These are phyloP conservation scores for honey bee (Apis mellifera) DNA, from an alignment of 1,140 invertebrate species.

Conservation along the genomic window Amel_HAv3.1 CM009938.2:2153501-2154000, in stretches of 20 bases:
- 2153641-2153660: not conserved
- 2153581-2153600: not conserved
- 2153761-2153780: not conserved
- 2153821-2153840: not conserved
- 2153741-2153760: not conserved
- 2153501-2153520: not conserved
- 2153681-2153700: not conserved
- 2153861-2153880: slow-evolving; percentile 5
- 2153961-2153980: slow-evolving; percentile 19
- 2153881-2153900: not conserved
- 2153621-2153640: not conserved
- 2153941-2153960: slow-evolving; percentile 48
- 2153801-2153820: not conserved
- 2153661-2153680: not conserved
- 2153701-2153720: not conserved
- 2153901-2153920: slow-evolving; percentile 46
- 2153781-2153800: not conserved
- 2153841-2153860: not conserved
- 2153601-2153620: not conserved
- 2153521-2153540: not conserved
- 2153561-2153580: too few relatives aligned
- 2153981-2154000: slow-evolving; percentile 32
- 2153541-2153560: not conserved
- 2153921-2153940: slow-evolving; percentile 54
- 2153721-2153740: not conserved